phyloP scores from a whole-genome alignment of 2,113 vertebrate genomes.

The Nyctibius bracteatus region DNA sequence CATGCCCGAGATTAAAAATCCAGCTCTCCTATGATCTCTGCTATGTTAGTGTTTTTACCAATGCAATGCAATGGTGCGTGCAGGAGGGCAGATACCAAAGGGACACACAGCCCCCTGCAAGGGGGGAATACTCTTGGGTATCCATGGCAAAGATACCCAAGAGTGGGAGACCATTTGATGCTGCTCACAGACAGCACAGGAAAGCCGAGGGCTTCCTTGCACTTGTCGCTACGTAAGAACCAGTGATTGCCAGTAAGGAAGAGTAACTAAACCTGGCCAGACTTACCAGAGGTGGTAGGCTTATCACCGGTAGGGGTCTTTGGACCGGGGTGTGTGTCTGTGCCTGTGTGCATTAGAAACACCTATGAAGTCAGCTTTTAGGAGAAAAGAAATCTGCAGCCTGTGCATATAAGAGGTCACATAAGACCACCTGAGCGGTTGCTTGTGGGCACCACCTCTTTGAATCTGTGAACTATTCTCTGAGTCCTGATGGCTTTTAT shows the following conservation, averaged over 20 bases:
- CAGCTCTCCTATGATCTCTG: accelerated
- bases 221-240: not conserved
- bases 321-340: not conserved
- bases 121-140: too few relatives aligned
- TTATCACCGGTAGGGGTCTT: not conserved
- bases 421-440: not conserved
- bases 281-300: too few relatives aligned
- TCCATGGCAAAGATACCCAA: not conserved
- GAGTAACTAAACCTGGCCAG: not conserved
- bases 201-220: not conserved
- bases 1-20: not conserved
- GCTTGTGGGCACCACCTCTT: not conserved
- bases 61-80: not conserved
- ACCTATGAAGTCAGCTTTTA: not conserved
- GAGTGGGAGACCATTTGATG: not conserved
- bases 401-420: not conserved
- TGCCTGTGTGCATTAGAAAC: not conserved
- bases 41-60: not conserved
- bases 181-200: not conserved
- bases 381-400: not conserved
- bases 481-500: not conserved
- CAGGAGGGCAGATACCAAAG: not conserved
- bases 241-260: not conserved
- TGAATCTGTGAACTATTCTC: not conserved
- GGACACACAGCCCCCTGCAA: too few relatives aligned